phyloP scores from a whole-genome alignment of 92 coral and sea anemone species.

The Ricordea florida region DNA sequence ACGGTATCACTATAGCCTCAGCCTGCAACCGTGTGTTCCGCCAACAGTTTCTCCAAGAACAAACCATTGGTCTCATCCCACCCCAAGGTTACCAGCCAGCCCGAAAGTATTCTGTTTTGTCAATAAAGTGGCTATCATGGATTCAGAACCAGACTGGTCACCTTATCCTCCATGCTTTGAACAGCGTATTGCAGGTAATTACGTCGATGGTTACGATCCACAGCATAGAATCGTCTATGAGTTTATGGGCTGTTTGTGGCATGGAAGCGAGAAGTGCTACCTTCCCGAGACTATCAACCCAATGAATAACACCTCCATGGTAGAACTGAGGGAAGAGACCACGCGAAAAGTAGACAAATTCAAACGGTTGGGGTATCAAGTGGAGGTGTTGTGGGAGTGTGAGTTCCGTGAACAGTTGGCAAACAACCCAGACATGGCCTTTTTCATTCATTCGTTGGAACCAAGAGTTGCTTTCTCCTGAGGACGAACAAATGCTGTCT shows the following conservation, averaged over 20 bases:
- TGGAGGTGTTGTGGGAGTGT: slow-evolving; percentile 25
- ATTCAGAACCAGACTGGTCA: too few relatives aligned
- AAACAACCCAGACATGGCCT: neutral
- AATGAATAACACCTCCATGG: slow-evolving; percentile 3
- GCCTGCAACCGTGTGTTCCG: slow-evolving; percentile 15
- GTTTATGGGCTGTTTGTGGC: too few relatives aligned
- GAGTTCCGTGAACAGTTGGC: neutral
- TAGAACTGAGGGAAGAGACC: slow-evolving; percentile 18
- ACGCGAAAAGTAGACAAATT: neutral
- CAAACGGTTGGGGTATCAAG: neutral
- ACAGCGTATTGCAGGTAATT: slow-evolving; percentile 4
- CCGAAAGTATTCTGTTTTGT: too few relatives aligned
- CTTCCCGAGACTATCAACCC: slow-evolving; percentile 11
- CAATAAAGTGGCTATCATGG: too few relatives aligned
- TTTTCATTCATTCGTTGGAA: too few relatives aligned
- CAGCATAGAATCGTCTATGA: too few relatives aligned
- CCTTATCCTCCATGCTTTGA: too few relatives aligned
- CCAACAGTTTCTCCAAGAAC: neutral
- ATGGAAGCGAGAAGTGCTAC: slow-evolving; percentile 28
- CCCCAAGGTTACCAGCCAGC: too few relatives aligned
- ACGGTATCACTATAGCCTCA: neutral
- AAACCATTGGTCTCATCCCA: slow-evolving; percentile 16
- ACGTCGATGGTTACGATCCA: slow-evolving; percentile 5
- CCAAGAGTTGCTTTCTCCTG: slow-evolving; percentile 23
- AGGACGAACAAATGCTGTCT: neutral